phyloP scores from a whole-genome alignment of 2,113 vertebrate genomes.

The Vidua macroura region DNA sequence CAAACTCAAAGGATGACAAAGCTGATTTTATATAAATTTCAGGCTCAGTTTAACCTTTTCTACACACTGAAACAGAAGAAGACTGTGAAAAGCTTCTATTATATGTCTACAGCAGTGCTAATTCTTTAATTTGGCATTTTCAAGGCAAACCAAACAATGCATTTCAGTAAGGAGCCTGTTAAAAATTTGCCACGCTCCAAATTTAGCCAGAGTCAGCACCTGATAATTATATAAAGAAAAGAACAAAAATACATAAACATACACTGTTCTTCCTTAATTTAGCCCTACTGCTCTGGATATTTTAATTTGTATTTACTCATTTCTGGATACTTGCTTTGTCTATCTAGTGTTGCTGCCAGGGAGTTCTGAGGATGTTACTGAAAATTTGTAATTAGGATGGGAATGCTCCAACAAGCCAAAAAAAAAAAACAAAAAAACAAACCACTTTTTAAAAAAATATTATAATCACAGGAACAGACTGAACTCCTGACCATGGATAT shows the following conservation, averaged over 20 bases:
- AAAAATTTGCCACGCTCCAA: background rate
- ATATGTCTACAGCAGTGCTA: background rate
- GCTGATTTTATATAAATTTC: background rate
- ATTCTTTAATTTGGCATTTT: background rate
- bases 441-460: background rate
- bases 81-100: background rate
- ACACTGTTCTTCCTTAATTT: background rate
- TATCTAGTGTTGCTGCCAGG: background rate
- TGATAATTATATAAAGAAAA: background rate
- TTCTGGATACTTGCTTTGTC: background rate
- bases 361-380: background rate
- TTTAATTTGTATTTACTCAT: background rate
- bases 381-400: background rate
- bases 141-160: background rate
- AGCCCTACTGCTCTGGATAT: background rate
- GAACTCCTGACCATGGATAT: background rate
- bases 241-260: background rate
- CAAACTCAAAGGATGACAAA: constrained; percentile 1
- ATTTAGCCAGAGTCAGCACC: background rate
- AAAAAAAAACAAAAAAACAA: too few relatives aligned
- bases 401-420: background rate
- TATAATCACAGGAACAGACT: background rate
- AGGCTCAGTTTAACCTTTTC: background rate
- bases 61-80: background rate
- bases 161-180: background rate